These are phyloP conservation scores for Hirudo medicinalis DNA, from an alignment of 1,140 invertebrate species.

Conservation along the genomic window DNA sequence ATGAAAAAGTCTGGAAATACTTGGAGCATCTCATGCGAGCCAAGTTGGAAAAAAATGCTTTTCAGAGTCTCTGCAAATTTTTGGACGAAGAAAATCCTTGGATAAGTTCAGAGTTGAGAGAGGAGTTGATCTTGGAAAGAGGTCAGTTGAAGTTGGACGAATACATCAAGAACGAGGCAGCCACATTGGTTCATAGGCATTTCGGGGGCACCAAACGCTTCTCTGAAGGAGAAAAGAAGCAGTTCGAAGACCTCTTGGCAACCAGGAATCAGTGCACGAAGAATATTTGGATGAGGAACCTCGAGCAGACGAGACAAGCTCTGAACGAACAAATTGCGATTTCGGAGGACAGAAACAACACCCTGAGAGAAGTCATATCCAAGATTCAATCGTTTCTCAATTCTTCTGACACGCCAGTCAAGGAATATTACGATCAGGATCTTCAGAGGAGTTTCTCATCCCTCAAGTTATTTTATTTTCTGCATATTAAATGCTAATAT, in stretches of 20 bases:
- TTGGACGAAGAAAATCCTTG: constrained; percentile 17
- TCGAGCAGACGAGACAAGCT: constrained; percentile 1
- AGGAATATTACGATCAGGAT: background rate
- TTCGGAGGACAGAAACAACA: background rate
- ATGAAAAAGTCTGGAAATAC: constrained; percentile 13
- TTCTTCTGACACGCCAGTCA: background rate
- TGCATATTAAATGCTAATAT: background rate
- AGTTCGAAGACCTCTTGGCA: constrained; percentile 11
- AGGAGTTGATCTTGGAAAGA: constrained; percentile 13
- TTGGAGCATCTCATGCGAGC: constrained; percentile 12
- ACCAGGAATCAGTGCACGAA: constrained; percentile 7
- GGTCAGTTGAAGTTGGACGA: constrained; percentile 14
- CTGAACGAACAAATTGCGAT: background rate
- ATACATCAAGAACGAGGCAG: constrained; percentile 14
- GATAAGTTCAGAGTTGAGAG: constrained; percentile 11
- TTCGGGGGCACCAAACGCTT: constrained; percentile 8
- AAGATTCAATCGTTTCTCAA: constrained; percentile 10
- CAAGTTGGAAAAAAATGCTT: constrained; percentile 6
- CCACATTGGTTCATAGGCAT: constrained; percentile 12
- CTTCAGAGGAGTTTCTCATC: background rate
- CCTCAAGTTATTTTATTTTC: constrained; percentile 1
- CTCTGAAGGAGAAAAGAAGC: constrained; percentile 14
- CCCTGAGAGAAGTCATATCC: background rate
- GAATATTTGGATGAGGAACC: constrained; percentile 10
- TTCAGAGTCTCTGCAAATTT: constrained; percentile 9